Percentiles rank a stretch among this genome's conserved stretches.
Evolutionary conservation across 2,797 vertebrate species (phyloP).

Genomic region (Lutjanus campechanus): DNA sequence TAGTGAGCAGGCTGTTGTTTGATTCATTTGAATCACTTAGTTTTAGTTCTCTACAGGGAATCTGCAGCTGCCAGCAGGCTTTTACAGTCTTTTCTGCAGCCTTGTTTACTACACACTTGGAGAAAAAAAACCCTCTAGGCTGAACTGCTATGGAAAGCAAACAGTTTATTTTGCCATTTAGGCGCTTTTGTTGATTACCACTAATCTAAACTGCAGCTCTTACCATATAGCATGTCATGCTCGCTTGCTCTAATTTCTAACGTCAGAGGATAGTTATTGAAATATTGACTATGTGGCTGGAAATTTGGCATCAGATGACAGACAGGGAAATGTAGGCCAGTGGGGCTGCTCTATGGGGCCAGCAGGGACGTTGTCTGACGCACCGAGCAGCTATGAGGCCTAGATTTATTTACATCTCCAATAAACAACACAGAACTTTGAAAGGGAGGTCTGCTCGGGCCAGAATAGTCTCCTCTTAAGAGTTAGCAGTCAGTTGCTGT

Average conservation of each 20-base stretch:
- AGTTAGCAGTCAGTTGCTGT: neutral
- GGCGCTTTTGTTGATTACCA: constrained; percentile 8
- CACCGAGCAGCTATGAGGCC: constrained; percentile 41
- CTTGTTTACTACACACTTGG: constrained; percentile 27
- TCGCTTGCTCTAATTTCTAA: constrained; percentile 39
- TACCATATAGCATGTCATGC: constrained; percentile 1
- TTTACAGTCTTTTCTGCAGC: constrained; percentile 23
- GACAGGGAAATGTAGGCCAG: constrained; percentile 68
- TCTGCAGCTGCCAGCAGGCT: constrained; percentile 33
- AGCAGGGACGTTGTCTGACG: constrained; percentile 20
- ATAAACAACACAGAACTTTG: constrained; percentile 38
- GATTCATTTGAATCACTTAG: constrained; percentile 36
- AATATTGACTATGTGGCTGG: constrained; percentile 68
- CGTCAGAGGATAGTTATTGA: constrained; percentile 56
- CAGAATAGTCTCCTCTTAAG: neutral
- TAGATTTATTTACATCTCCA: constrained; percentile 55
- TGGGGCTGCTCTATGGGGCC: constrained; percentile 49
- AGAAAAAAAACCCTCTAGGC: constrained; percentile 25
- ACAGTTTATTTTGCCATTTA: constrained; percentile 43
- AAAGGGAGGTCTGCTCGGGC: neutral
- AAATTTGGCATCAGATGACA: constrained; percentile 78
- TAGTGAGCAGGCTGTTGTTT: constrained; percentile 17
- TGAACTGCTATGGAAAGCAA: constrained; percentile 34
- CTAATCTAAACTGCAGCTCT: constrained; percentile 23
- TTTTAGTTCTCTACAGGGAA: constrained; percentile 42